A percentile compares a stretch with the other conserved stretches of the same genome.
These are phyloP conservation scores for Sebastes reedi DNA, from an alignment of 2,797 vertebrate species.

Conservation along the genomic window DNA sequence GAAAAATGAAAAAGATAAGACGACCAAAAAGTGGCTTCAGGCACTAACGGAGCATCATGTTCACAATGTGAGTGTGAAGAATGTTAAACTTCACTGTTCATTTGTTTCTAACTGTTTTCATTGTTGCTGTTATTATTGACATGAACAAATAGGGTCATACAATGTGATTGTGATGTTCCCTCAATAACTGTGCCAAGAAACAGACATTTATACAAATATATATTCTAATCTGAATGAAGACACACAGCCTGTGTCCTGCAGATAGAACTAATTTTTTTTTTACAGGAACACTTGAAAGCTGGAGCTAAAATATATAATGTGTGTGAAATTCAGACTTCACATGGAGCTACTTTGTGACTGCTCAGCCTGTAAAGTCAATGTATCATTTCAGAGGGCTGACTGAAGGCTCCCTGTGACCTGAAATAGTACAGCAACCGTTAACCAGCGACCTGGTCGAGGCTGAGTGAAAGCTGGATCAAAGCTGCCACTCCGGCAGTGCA, in stretches of 20 bases:
- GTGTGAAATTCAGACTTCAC: not conserved
- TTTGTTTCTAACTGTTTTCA: not conserved
- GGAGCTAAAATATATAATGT: not conserved
- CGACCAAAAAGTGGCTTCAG: not conserved
- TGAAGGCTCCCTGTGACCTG: conserved; percentile 1
- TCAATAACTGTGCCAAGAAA: not conserved
- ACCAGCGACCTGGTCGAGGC: not conserved
- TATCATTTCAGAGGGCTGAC: not conserved
- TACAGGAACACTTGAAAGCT: not conserved
- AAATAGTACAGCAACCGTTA: conserved; percentile 25
- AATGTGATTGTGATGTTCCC: not conserved
- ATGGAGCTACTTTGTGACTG: conserved; percentile 1
- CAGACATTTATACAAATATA: not conserved
- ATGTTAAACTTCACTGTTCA: not conserved
- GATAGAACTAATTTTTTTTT: not conserved
- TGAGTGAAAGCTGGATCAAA: conserved; percentile 18
- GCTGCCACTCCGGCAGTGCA: not conserved
- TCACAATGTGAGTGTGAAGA: not conserved
- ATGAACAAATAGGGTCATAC: not conserved
- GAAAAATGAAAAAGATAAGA: conserved; percentile 10
- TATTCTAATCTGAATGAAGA: not conserved
- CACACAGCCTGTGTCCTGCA: not conserved
- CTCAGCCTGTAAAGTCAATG: not conserved
- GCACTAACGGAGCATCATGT: not conserved
- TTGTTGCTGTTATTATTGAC: not conserved